Evolutionary conservation across 2,113 vertebrate species (phyloP).

Genomic region (Tangachromis dhanisi): DNA sequence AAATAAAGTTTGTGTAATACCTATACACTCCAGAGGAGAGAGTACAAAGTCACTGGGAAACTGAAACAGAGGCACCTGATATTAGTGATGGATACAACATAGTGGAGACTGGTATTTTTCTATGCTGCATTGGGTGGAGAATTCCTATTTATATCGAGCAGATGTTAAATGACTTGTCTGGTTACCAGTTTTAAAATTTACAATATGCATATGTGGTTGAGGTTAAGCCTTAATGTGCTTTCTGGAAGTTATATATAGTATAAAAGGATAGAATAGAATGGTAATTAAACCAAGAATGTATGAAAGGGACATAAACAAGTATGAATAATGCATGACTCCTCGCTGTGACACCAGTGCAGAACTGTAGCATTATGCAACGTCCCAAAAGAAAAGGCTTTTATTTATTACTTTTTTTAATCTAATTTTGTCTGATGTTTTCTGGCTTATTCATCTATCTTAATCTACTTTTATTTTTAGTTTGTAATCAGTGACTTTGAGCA

Average conservation of each 20-base stretch:
- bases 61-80: neutral
- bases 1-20: conserved; percentile 27
- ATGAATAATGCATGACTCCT: neutral
- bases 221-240: neutral
- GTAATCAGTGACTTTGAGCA: neutral
- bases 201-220: neutral
- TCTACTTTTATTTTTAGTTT: neutral
- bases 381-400: neutral
- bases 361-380: neutral
- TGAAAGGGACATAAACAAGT: neutral
- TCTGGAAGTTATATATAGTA: neutral
- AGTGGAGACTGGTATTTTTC: conserved; percentile 2
- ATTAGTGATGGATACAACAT: neutral
- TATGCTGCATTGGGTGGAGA: neutral
- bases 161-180: neutral
- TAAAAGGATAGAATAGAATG: neutral
- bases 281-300: neutral
- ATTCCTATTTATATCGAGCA: neutral
- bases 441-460: neutral
- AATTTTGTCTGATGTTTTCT: neutral
- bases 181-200: neutral
- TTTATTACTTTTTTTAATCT: neutral
- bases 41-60: neutral
- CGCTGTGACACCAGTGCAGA: neutral
- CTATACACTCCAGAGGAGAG: neutral